Evolutionary conservation across 2,113 vertebrate genomes (phyloP), one percentile per base, ranked within the genome.

Genomic region (Ciconia stormi): DNA sequence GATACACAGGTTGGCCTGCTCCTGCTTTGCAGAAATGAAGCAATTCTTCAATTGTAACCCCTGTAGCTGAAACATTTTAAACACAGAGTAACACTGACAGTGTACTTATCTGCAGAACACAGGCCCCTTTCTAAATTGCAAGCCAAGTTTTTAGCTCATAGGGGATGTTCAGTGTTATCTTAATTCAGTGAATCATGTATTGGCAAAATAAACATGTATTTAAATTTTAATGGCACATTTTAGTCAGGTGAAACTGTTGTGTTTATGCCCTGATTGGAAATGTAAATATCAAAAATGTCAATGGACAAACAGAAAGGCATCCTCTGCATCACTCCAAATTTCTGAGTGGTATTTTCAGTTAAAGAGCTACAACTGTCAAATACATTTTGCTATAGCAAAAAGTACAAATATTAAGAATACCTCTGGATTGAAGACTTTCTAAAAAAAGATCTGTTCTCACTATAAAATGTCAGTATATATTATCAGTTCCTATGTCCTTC

Each of bases 131-230:
- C 47, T 52, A 77, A 96, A 97, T 40, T 78, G 56, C 36, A 83
- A 82, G 52, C 53, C 83, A 77, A 55, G 59, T 42, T 91, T 82
- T 59, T 38, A 89, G 62, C 65, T 91, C 52, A 58, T 49, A 46
- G 82, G 62, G 72, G 79, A 84, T 92, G 66, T 87, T 95, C 79
- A 70, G 19, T 65, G 65, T 90, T 96, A 94, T 89, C 84, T 95
- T 88, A 84, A 88, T 80, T 83, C 74, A 61, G 49, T 95, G 84
- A 97, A 78, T 91, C 88, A 82, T 22, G 55, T 76, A 95, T 96
- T 88, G 46, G 67, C 65, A 95, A 90, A 94, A 91, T 90, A 93
- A 96, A 95, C 89, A 90, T 15, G 17, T 27, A 90, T 96, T 96
- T 96, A 91, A 92, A 93, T 93, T 89, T 82, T 73, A 92, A 77